Evolutionary conservation across 2,888 invertebrate genomes (phyloP), one percentile per base, ranked within the genome.

Genomic region (Eupithecia exiguata): DNA sequence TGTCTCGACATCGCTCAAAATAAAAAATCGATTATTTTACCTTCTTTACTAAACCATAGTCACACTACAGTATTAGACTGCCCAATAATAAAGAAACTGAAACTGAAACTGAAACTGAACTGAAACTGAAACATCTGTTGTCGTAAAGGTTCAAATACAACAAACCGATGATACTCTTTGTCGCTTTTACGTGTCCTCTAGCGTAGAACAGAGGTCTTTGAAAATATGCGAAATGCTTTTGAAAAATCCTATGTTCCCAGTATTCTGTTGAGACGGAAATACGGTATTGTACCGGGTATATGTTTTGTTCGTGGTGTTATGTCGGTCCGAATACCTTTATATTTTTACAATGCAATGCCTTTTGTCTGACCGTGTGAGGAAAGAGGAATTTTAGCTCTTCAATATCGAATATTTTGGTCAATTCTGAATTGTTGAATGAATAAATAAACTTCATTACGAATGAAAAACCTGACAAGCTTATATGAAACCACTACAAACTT

Each of bases 211-310:
- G 77, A 77, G 71, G 75, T 77, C 74, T 74, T 76, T 68, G 69
- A 71, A 80, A 80, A 77, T 77, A 77, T 74, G 74, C 75, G 36
- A 72, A 71, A 74, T 75, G 71, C 77, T 74, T 76, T 72, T 74
- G 71, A 74, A 74, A 76, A 78, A 77, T 78, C 74, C 75, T 74
- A 69, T 74, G 77, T 69, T 75, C 43, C 38, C 68, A 65, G 68
- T 71, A 76, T 74, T 77, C 71, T 76, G 72, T 70, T 69, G 72
- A 69, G 76, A 73, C 38, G 58, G 62, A 70, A 73, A 69, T 76
- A 76, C 76, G 30, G 58, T 71, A 49, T 62, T 75, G 68, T 61
- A 68, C 5, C 21, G n/a, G n/a, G 7, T 58, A 53, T 10, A 21
- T 53, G 68, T 30, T 63, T 70, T 69, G 62, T 74, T 63, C 16